These are phyloP conservation scores for Iphiclides podalirius DNA, from an alignment of 2,888 invertebrate genomes.

Conservation along the genomic window DNA sequence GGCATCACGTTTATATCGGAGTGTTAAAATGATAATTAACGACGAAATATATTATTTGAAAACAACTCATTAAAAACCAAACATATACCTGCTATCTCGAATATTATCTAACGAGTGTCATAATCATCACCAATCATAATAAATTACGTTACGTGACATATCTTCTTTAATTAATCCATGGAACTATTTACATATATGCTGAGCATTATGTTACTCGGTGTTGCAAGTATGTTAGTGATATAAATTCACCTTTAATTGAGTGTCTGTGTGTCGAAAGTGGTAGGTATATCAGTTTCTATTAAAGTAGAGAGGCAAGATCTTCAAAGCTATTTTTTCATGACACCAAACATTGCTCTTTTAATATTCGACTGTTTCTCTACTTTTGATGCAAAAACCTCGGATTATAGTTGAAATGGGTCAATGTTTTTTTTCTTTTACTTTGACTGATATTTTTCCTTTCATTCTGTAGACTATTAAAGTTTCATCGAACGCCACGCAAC, in stretches of 20 bases:
- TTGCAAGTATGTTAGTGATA: neutral
- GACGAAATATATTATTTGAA: constrained; percentile 8
- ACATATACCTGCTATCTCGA: constrained; percentile 7
- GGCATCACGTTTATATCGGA: neutral
- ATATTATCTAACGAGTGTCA: constrained; percentile 15
- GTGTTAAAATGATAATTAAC: constrained; percentile 16
- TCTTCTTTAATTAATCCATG: constrained; percentile 7
- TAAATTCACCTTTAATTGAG: neutral
- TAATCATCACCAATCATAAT: constrained; percentile 16
- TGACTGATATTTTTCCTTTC: no score
- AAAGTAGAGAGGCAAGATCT: no score
- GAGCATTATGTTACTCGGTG: neutral
- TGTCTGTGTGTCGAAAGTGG: no score
- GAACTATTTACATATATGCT: neutral
- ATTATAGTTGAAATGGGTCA: no score
- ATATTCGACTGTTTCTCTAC: no score
- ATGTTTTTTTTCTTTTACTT: no score
- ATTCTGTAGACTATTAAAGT: no score
- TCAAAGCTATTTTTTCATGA: no score
- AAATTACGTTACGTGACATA: constrained; percentile 5
- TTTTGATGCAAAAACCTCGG: no score
- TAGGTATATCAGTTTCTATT: no score
- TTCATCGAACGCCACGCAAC: no score
- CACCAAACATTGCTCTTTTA: no score
- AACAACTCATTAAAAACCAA: constrained; percentile 13